Evolutionary conservation across 1,140 invertebrate genomes (phyloP), one percentile per base, ranked within the genome.

Genomic region (Scylla paramamosain): DNA sequence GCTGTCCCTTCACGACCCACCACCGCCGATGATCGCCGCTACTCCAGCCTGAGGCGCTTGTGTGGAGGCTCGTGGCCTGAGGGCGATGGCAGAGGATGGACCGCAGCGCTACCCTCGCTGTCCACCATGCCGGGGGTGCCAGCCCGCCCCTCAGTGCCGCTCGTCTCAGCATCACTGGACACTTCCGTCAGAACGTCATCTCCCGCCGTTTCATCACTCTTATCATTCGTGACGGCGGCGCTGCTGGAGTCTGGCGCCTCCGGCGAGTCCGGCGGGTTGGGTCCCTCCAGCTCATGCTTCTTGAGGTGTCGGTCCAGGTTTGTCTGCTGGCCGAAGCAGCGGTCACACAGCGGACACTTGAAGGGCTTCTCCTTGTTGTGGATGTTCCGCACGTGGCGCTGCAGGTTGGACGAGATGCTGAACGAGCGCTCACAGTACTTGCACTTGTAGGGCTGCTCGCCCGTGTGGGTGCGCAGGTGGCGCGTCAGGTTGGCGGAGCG

Each of bases 271-370:
- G 96, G 88, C 84, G 96, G 96, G 89, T 95, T 96, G 48, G 90
- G 82, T 10, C 95, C 96, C 90, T 96, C 96, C 59, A 86, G 87
- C 96, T 99, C 99, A 97, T 99, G 99, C 96, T 99, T 99, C 97
- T 99, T 99, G 96, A 99, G 97, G 97, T 99, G 99, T 95, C 99
- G 97, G 97, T 99, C 99, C 59, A 99, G 97, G 97, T 99, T 99
- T 1, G 99, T 99, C 97, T 99, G 99, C 97, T 99, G 99, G 0
- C 99, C 99, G 97, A 99, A 99, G 97, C 99, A 99, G 88, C 98
- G 97, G 96, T 99, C 98, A 95, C 96, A 97, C 28, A 97, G 96
- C 46, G 96, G 96, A 94, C 96, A 96, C 67, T 96, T 96, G 97
- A 99, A 99, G 29, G 98, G 98, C 95, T 98, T 99, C 82, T 95